A percentile compares a stretch with the other conserved stretches of the same genome.
Conservation (phyloP, 2,888 invertebrate species). For the Apomyelois bistriatella region DNA sequence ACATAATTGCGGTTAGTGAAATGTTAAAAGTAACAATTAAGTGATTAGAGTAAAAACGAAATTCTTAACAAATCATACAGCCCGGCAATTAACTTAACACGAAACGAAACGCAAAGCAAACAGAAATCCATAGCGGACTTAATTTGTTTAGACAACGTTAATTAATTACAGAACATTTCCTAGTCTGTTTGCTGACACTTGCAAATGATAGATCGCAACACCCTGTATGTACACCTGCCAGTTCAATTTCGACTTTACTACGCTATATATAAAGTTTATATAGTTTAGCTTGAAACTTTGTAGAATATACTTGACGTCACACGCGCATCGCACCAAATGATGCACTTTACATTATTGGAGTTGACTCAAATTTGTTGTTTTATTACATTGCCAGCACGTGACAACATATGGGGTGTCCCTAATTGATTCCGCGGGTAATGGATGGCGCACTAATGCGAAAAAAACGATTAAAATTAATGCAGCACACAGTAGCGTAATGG, state of each 20-base stretch:
- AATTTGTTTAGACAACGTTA: constrained; percentile 48
- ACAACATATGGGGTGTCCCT: constrained; percentile 22
- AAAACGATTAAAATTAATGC: constrained; percentile 30
- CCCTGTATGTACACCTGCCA: neutral
- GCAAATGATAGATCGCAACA: constrained; percentile 50
- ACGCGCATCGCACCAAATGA: constrained; percentile 41
- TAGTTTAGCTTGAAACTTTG: neutral
- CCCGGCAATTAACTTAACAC: neutral
- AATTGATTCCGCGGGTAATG: constrained; percentile 45
- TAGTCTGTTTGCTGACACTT: constrained; percentile 47
- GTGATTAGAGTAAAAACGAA: neutral
- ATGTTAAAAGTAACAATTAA: neutral
- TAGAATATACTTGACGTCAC: constrained; percentile 26
- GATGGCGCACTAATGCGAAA: constrained; percentile 42
- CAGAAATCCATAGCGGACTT: constrained; percentile 13
- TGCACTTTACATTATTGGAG: constrained; percentile 58
- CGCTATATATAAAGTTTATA: neutral
- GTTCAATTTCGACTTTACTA: constrained; percentile 7
- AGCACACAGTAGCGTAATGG: constrained; percentile 1
- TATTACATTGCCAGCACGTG: constrained; percentile 16
- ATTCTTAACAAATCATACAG: neutral
- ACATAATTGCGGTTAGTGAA: neutral
- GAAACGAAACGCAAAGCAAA: neutral
- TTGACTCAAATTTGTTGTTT: constrained; percentile 49
- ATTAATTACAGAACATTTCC: constrained; percentile 47